phyloP scores from a whole-genome alignment of 2,888 invertebrate species.

The Lissonota sp. region DNA sequence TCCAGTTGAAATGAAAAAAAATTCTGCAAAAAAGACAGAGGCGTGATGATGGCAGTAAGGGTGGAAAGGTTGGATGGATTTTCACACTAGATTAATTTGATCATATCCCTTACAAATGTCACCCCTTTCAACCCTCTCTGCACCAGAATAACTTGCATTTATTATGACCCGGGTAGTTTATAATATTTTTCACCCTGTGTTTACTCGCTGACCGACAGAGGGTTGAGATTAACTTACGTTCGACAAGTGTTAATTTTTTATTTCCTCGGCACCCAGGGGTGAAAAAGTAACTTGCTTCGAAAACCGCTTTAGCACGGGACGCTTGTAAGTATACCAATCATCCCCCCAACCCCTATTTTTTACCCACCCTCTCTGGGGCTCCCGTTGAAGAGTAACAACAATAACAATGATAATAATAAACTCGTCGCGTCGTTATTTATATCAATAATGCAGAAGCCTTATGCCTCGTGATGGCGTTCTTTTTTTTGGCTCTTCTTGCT shows the following conservation, averaged over 20 bases:
- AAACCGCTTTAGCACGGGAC: slow-evolving; percentile 13
- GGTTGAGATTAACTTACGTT: slow-evolving; percentile 61
- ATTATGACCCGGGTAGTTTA: slow-evolving; percentile 29
- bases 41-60: neutral
- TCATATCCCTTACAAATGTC: slow-evolving; percentile 32
- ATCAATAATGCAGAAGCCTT: slow-evolving; percentile 59
- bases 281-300: slow-evolving; percentile 15
- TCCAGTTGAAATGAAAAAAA: neutral
- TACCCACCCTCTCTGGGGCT: neutral
- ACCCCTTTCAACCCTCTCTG: slow-evolving; percentile 32
- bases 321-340: slow-evolving; percentile 35
- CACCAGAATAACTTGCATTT: neutral
- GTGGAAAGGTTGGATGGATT: slow-evolving; percentile 7
- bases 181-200: slow-evolving; percentile 46
- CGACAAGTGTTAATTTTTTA: slow-evolving; percentile 50
- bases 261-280: slow-evolving; percentile 21
- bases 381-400: slow-evolving; percentile 16
- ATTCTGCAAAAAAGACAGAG: neutral
- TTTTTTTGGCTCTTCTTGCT: slow-evolving; percentile 17
- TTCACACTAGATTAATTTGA: slow-evolving; percentile 59
- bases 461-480: slow-evolving; percentile 54
- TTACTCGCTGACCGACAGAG: slow-evolving; percentile 60
- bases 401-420: slow-evolving; percentile 37
- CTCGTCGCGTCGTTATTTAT: slow-evolving; percentile 51
- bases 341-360: neutral